A percentile compares a stretch with the other conserved stretches of the same genome.
Conservation (phyloP, 2,113 vertebrate species). For the Pelecanus crispus region DNA sequence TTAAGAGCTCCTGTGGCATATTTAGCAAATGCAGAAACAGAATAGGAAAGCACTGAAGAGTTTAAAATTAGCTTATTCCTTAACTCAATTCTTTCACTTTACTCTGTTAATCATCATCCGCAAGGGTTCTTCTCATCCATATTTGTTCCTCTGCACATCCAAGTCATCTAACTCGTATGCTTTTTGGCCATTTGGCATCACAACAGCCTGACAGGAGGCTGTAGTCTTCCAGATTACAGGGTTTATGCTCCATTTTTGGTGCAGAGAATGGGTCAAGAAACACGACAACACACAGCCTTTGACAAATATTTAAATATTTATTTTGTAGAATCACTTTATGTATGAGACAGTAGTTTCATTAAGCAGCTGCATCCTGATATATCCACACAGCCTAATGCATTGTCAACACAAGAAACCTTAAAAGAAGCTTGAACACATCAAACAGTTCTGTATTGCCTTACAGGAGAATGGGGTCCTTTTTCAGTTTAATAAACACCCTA, state of each 20-base stretch:
- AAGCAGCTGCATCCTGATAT: neutral
- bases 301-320: conserved; percentile 49
- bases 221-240: neutral
- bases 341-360: neutral
- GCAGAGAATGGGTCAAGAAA: neutral
- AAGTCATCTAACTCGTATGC: too few relatives aligned
- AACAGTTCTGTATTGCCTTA: neutral
- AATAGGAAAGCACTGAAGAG: neutral
- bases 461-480: neutral
- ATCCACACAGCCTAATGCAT: neutral
- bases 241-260: neutral
- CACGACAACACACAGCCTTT: neutral
- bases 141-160: neutral
- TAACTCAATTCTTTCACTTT: neutral
- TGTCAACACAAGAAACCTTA: neutral
- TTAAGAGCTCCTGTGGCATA: neutral
- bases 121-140: neutral
- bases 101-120: neutral
- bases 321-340: conserved; percentile 15
- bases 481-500: neutral
- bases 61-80: neutral
- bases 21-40: neutral
- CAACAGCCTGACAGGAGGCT: neutral
- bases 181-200: neutral
- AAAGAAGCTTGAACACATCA: neutral